Conservation (phyloP, 1,140 invertebrate species). For the Magallana ariakensis region DNA sequence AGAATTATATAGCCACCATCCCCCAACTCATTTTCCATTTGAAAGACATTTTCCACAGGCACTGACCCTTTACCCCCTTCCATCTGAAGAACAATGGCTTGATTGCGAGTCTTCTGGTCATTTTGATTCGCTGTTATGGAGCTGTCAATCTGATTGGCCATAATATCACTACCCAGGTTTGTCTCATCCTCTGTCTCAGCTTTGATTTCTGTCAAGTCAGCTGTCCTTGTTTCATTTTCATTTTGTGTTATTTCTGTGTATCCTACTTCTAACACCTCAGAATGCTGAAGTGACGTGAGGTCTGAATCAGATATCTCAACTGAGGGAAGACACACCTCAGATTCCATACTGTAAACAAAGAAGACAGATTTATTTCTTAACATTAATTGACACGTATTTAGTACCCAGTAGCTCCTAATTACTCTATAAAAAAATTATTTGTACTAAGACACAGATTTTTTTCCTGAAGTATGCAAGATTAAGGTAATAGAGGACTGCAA, state of each 20-base stretch:
- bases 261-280: not conserved
- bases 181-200: not conserved
- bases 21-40: constrained; percentile 35
- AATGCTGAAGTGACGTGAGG: not conserved
- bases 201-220: not conserved
- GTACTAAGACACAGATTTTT: no score
- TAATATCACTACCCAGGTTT: not conserved
- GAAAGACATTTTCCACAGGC: constrained; percentile 45
- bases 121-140: not conserved
- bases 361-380: not conserved
- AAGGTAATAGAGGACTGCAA: no score
- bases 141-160: not conserved
- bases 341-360: not conserved
- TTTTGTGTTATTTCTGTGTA: constrained; percentile 16
- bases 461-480: no score
- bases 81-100: not conserved
- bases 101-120: not conserved
- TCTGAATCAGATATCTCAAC: constrained; percentile 18
- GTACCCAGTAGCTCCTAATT: no score
- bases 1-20: constrained; percentile 59
- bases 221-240: not conserved
- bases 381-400: no score
- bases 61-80: constrained; percentile 25
- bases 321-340: not conserved
- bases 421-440: no score